Percentiles rank a stretch among this genome's conserved stretches.
phyloP scores from a whole-genome alignment of 2,888 invertebrate genomes.

The Folsomia candida region DNA sequence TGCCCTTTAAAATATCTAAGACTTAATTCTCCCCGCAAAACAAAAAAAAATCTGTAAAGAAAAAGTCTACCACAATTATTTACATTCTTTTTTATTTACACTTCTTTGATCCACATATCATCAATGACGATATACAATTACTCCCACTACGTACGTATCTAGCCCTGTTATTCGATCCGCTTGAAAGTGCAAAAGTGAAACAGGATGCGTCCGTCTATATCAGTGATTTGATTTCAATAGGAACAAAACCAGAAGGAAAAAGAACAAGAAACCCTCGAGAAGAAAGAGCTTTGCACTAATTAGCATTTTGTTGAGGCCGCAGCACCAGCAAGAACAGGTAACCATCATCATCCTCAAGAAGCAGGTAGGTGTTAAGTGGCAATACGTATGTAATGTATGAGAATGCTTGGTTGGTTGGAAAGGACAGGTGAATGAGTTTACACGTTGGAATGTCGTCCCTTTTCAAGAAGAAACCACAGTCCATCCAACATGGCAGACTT shows the following conservation, averaged over 20 bases:
- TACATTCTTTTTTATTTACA: too few species aligned
- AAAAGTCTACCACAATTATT: too few species aligned
- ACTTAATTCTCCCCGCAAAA: too few species aligned
- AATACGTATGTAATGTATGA: not conserved
- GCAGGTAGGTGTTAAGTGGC: not conserved
- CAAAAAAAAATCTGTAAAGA: too few species aligned
- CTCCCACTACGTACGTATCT: too few species aligned
- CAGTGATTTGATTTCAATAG: too few species aligned
- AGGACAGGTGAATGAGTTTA: not conserved
- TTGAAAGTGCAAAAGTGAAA: not conserved
- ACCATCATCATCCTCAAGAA: not conserved
- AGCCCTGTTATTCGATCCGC: not conserved
- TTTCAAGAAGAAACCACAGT: constrained; percentile 14
- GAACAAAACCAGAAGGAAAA: not conserved
- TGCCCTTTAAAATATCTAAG: too few species aligned
- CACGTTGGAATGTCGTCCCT: not conserved
- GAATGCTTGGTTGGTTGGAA: too few species aligned
- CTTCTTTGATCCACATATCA: not conserved
- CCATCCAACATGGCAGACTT: not conserved
- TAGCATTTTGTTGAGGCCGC: not conserved
- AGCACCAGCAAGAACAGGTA: not conserved
- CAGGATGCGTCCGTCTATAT: not conserved
- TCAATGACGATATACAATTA: too few species aligned
- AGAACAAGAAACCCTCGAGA: not conserved
- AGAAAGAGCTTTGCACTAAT: not conserved